These are phyloP conservation scores for Ophthalmolycus amberensis DNA, from an alignment of 2,113 vertebrate genomes.

Conservation along the genomic window DNA sequence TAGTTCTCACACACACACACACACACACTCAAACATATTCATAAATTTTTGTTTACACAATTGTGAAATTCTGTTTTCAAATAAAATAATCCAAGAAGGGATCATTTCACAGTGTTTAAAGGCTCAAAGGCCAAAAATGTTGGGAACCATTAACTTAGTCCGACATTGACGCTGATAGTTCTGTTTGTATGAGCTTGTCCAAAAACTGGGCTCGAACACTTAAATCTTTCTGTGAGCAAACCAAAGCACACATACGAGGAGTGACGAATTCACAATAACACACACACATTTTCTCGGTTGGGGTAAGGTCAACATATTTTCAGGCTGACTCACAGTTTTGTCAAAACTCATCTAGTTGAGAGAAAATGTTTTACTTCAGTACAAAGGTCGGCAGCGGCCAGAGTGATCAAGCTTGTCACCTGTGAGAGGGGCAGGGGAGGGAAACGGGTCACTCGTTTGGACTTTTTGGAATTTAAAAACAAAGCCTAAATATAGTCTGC, in stretches of 20 bases:
- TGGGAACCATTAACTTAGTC: neutral
- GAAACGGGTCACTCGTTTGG: constrained; percentile 14
- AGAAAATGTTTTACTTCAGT: constrained; percentile 59
- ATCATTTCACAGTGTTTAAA: neutral
- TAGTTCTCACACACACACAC: neutral
- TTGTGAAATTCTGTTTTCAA: neutral
- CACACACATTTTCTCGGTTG: constrained; percentile 27
- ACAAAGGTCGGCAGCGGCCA: constrained; percentile 51
- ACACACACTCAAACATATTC: neutral
- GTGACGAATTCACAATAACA: constrained; percentile 7
- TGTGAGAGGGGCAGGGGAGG: neutral
- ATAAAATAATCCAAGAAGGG: neutral
- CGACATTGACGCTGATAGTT: neutral
- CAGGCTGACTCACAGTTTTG: constrained; percentile 66
- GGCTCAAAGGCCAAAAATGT: neutral
- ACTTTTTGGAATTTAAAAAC: constrained; percentile 22
- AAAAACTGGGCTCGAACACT: neutral
- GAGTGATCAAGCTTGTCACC: constrained; percentile 23
- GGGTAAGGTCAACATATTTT: constrained; percentile 68
- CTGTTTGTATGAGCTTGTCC: constrained; percentile 13
- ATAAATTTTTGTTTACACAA: neutral
- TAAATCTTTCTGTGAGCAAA: neutral
- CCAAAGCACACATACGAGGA: neutral
- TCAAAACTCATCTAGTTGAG: constrained; percentile 47
- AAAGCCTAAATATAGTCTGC: neutral